Evolutionary conservation across 2,888 invertebrate species (phyloP).

Genomic region (Phaedon cochleariae): DNA sequence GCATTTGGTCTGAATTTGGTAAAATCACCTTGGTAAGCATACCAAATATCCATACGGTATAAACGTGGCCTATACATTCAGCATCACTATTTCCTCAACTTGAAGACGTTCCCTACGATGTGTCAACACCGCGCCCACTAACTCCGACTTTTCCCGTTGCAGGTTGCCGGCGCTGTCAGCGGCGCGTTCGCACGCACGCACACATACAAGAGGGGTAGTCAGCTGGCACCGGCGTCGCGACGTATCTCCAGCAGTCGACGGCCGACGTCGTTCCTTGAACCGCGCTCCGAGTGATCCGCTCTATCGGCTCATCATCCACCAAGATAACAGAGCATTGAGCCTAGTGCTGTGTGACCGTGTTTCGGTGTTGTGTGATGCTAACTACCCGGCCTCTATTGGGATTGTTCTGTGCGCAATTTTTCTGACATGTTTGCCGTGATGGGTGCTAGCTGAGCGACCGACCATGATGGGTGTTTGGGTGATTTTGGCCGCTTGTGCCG

Average conservation of each 20-base stretch:
- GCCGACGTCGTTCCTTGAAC: constrained; percentile 61
- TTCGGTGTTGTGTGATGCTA: constrained; percentile 53
- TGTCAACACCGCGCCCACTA: constrained; percentile 31
- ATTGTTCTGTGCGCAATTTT: constrained; percentile 41
- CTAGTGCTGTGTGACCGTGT: too few relatives aligned
- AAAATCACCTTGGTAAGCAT: too few relatives aligned
- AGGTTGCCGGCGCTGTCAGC: constrained; percentile 61
- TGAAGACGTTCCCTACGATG: constrained; percentile 3
- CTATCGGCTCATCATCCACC: constrained; percentile 2
- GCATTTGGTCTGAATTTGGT: too few relatives aligned
- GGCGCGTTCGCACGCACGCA: constrained; percentile 27
- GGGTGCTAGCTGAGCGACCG: constrained; percentile 22
- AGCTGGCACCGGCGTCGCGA: constrained; percentile 65
- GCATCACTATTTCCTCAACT: background rate
- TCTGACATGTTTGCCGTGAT: constrained; percentile 47
- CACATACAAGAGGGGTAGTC: constrained; percentile 54
- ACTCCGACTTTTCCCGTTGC: constrained; percentile 58
- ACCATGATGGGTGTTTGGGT: constrained; percentile 52
- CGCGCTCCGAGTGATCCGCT: background rate
- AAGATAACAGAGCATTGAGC: too few relatives aligned
- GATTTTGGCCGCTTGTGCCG: constrained; percentile 65
- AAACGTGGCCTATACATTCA: too few relatives aligned
- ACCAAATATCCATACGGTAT: too few relatives aligned
- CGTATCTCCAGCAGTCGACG: constrained; percentile 67
- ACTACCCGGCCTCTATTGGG: constrained; percentile 37